Evolutionary conservation across 2,888 invertebrate species (phyloP).

Genomic region (Amphipyra tragopoginis): DNA sequence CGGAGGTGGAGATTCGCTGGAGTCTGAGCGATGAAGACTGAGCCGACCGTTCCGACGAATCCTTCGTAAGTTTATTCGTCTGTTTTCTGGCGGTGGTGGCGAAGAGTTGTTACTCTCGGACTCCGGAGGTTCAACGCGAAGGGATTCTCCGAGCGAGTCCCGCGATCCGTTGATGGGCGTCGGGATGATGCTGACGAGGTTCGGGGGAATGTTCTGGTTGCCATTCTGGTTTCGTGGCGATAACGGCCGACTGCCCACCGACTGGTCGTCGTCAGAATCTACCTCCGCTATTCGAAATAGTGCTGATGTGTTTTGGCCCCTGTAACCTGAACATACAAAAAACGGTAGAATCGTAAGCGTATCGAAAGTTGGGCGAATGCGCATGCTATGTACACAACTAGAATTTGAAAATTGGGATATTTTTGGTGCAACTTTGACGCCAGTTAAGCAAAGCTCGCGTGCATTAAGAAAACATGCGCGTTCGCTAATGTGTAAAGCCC

Average conservation of each 20-base stretch:
- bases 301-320: constrained; percentile 82
- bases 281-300: constrained; percentile 89
- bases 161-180: constrained; percentile 90
- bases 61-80: constrained; percentile 71
- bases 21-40: constrained; percentile 77
- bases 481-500: too few species aligned
- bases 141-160: constrained; percentile 79
- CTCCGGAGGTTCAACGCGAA: constrained; percentile 73
- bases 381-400: not conserved
- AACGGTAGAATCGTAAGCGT: not conserved
- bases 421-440: too few species aligned
- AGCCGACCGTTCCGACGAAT: constrained; percentile 74
- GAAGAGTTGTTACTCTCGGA: constrained; percentile 69
- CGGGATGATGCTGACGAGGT: constrained; percentile 89
- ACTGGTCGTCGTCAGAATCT: constrained; percentile 91
- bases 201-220: constrained; percentile 72
- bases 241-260: constrained; percentile 79
- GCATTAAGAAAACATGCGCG: too few species aligned
- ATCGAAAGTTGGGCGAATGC: not conserved
- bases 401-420: too few species aligned
- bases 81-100: constrained; percentile 67
- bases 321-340: constrained; percentile 74
- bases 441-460: not conserved
- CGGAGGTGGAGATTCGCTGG: constrained; percentile 82
- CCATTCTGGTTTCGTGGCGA: constrained; percentile 76